Evolutionary conservation across 2,888 invertebrate genomes (phyloP).

Genomic region (Chymomyza amoena): DNA sequence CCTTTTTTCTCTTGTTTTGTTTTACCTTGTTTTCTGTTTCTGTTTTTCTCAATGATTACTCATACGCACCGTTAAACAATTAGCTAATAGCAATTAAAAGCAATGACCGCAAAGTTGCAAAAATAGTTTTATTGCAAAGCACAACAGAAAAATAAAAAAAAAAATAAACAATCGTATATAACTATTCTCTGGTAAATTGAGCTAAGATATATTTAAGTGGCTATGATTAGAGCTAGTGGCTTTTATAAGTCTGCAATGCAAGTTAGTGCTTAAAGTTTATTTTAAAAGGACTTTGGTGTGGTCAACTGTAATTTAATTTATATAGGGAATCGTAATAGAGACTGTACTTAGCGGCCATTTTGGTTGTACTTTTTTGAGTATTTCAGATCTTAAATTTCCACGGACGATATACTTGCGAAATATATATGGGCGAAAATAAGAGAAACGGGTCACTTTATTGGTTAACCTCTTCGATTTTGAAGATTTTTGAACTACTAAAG

Average conservation of each 20-base stretch:
- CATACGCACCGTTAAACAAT: slow-evolving; percentile 56
- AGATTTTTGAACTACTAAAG: too few species aligned
- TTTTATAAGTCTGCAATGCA: background rate
- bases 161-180: background rate
- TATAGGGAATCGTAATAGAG: too few species aligned
- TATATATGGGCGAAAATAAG: too few species aligned
- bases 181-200: too few species aligned
- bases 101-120: slow-evolving; percentile 40
- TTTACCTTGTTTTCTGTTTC: slow-evolving; percentile 14
- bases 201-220: background rate
- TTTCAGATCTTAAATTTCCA: too few species aligned
- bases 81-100: slow-evolving; percentile 60
- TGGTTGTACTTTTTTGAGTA: too few species aligned
- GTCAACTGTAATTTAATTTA: too few species aligned
- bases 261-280: background rate
- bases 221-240: background rate
- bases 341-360: too few species aligned
- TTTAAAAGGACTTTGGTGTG: too few species aligned
- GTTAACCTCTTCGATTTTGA: too few species aligned
- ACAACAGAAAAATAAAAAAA: slow-evolving; percentile 19
- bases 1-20: background rate
- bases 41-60: slow-evolving; percentile 51
- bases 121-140: slow-evolving; percentile 39
- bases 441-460: too few species aligned
- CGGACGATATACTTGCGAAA: too few species aligned